Percentiles rank a stretch among this genome's conserved stretches.
Conservation (phyloP, 2,113 vertebrate species). For the Raja brachyura region DNA sequence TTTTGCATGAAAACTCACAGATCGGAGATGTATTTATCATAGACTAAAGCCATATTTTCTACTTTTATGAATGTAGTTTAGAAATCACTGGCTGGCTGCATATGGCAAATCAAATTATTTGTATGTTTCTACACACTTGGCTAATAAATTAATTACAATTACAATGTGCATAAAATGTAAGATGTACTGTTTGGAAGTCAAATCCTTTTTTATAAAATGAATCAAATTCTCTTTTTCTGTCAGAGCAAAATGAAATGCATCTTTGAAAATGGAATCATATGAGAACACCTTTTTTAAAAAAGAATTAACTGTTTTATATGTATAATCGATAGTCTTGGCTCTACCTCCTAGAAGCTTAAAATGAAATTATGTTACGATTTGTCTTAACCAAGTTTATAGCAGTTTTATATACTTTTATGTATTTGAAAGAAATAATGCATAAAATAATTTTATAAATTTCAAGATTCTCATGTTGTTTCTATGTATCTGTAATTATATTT, state of each 20-base stretch:
- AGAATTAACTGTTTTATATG: background rate
- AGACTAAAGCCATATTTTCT: background rate
- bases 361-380: background rate
- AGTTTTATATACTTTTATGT: slow-evolving; percentile 23
- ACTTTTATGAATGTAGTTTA: background rate
- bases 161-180: background rate
- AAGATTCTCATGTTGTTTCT: background rate
- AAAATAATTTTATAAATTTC: background rate
- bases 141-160: no score
- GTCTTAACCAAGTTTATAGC: background rate
- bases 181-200: background rate
- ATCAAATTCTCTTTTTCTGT: background rate
- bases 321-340: background rate
- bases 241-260: background rate
- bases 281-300: background rate
- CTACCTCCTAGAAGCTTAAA: background rate
- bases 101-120: no score
- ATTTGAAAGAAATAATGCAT: background rate
- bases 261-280: background rate
- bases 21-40: background rate
- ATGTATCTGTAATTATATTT: background rate
- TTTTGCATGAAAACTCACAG: background rate
- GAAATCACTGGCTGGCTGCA: background rate
- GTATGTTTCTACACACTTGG: no score
- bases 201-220: background rate